phyloP scores from a whole-genome alignment of 2,888 invertebrate species.

The Zhengitettix transpicula region DNA sequence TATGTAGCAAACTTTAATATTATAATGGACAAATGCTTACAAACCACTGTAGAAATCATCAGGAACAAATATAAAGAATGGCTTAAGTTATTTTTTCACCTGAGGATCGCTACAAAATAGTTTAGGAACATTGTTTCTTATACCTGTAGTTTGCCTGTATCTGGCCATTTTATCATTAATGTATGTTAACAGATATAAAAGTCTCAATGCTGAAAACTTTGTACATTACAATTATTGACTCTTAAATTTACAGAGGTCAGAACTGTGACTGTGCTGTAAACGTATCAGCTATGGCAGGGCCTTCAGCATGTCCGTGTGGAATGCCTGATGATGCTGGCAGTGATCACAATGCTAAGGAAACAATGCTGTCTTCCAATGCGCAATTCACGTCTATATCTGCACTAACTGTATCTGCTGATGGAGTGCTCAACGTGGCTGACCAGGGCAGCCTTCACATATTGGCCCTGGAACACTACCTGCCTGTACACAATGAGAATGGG shows the following conservation, averaged over 20 bases:
- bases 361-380: constrained; percentile 75
- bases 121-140: no score
- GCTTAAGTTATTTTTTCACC: no score
- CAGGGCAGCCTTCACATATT: constrained; percentile 74
- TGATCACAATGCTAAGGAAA: constrained; percentile 46
- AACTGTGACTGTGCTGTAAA: constrained; percentile 28
- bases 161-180: no score
- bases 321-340: constrained; percentile 16
- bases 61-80: no score
- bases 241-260: constrained; percentile 7
- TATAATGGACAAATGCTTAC: no score
- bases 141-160: no score
- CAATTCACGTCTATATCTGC: constrained; percentile 79
- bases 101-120: no score
- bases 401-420: constrained; percentile 85
- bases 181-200: no score
- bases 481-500: constrained; percentile 71
- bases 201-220: no score
- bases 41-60: no score
- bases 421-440: constrained; percentile 90
- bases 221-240: no score
- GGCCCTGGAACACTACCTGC: constrained; percentile 72
- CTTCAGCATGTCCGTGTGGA: constrained; percentile 33
- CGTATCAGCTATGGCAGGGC: constrained; percentile 11
- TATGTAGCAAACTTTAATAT: no score